Evolutionary conservation across 1,140 invertebrate species (phyloP), one percentile per base, ranked within the genome.

Genomic region (Tetramorium simillimum): DNA sequence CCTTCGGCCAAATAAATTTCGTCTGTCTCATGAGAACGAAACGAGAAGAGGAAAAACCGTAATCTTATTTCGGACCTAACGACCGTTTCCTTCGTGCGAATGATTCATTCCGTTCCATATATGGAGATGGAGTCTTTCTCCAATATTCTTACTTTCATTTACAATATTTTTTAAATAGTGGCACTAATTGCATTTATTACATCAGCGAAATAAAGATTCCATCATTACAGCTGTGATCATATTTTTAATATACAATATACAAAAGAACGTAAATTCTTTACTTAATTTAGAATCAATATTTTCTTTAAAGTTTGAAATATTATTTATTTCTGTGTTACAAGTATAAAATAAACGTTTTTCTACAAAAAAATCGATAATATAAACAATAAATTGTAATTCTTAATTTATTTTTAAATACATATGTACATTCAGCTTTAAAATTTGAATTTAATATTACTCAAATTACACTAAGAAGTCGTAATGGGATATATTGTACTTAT

Each of bases 1-100:
- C 37, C 24, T 33, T 43, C 16, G 24, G 51, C 80, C 67, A 82
- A 73, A 82, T 82, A 82, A 84, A 84, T 84, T 84, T 73, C 40
- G 80, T 84, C 24, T 16, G 80, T 84, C 43, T 82, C 40, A 40
- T 63, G 62, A 49, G 75, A 77, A 62, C 56, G 56, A 43, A 21
- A 43, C 46, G 77, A 80, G 77, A 70, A 21, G 33, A 69, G 16
- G 40, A 67, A 37, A 28, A 80, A 81, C 37, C 46, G 28, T 28
- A 46, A 72, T 46, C 24, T 40, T 60, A 53, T 82, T 82, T 60
- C 53, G 67, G 18, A 82, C 3, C 40, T 73, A 82, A 58, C 67
- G 67, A 73, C 40, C 40, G 40, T 46, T 21, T 16, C 28, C 53
- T 60, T 70, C 37, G n/a, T 49, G 46, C 4, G 14, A 53, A 70